phyloP scores from a whole-genome alignment of 2,113 vertebrate species.

The Halichoeres trimaculatus region DNA sequence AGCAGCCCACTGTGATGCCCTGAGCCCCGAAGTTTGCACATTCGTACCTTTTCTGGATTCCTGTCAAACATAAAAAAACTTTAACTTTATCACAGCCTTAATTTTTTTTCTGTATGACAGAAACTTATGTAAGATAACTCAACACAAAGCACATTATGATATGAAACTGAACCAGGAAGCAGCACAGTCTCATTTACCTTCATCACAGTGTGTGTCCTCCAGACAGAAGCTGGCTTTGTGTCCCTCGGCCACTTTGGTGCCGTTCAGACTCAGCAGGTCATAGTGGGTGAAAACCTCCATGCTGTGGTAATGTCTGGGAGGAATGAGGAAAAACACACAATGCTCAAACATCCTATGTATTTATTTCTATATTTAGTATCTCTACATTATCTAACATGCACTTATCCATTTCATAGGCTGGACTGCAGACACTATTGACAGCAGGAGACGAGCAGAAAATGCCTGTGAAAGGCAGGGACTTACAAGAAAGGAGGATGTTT shows the following conservation, averaged over 20 bases:
- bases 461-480: background rate
- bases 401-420: background rate
- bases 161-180: background rate
- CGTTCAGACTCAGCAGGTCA: slow-evolving; percentile 90
- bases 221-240: slow-evolving; percentile 99
- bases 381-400: background rate
- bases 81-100: background rate
- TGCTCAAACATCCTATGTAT: background rate
- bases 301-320: slow-evolving; percentile 95
- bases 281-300: slow-evolving; percentile 99
- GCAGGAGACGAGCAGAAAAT: background rate
- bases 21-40: slow-evolving; percentile 96
- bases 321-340: slow-evolving; percentile 16
- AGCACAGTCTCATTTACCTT: slow-evolving; percentile 80
- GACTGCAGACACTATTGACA: background rate
- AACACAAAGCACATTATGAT: background rate
- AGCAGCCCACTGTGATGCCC: slow-evolving; percentile 95
- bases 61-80: slow-evolving; percentile 67
- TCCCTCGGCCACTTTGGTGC: slow-evolving; percentile 94
- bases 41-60: slow-evolving; percentile 90
- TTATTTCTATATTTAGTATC: background rate
- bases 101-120: background rate
- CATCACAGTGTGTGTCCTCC: slow-evolving; percentile 92
- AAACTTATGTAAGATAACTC: background rate
- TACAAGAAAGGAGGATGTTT: background rate